These are phyloP conservation scores for Palythoa caribaeorum DNA, from an alignment of 92 coral and sea anemone species.

Conservation along the genomic window DNA sequence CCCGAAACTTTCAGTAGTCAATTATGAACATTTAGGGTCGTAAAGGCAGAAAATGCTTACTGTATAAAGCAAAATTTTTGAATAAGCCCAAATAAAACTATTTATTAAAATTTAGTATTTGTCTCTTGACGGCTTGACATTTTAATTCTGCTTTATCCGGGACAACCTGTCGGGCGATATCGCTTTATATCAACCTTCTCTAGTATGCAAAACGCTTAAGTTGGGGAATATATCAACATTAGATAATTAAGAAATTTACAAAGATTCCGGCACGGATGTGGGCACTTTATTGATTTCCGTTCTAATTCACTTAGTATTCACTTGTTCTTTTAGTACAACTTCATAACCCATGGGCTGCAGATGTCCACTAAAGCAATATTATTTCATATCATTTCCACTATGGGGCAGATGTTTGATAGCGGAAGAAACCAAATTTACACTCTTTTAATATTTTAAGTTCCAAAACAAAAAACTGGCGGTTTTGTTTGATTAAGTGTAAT, in stretches of 20 bases:
- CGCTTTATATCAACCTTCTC: constrained; percentile 8
- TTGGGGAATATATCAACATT: constrained; percentile 43
- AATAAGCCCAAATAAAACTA: constrained; percentile 32
- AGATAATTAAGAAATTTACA: constrained; percentile 42
- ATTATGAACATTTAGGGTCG: constrained; percentile 1
- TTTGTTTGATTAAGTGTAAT: constrained; percentile 36
- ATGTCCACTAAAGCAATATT: constrained; percentile 37
- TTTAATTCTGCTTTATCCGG: constrained; percentile 35
- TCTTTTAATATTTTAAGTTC: constrained; percentile 50
- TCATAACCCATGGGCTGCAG: constrained; percentile 45
- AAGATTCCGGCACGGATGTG: constrained; percentile 55
- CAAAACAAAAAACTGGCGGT: constrained; percentile 49
- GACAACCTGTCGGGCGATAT: constrained; percentile 25
- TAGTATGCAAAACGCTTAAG: constrained; percentile 24
- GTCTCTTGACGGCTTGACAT: constrained; percentile 29
- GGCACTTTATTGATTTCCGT: constrained; percentile 51
- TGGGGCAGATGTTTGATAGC: constrained; percentile 36
- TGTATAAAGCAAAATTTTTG: constrained; percentile 19
- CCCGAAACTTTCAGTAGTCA: constrained; percentile 24
- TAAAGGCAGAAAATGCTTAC: constrained; percentile 12
- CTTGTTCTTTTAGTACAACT: constrained; percentile 45
- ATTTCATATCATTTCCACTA: constrained; percentile 35
- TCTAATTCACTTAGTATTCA: constrained; percentile 17
- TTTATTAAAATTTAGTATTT: constrained; percentile 49
- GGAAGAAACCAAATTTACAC: constrained; percentile 46